Conservation (phyloP, 2,888 invertebrate species). For the Parascotia fuliginaria region DNA sequence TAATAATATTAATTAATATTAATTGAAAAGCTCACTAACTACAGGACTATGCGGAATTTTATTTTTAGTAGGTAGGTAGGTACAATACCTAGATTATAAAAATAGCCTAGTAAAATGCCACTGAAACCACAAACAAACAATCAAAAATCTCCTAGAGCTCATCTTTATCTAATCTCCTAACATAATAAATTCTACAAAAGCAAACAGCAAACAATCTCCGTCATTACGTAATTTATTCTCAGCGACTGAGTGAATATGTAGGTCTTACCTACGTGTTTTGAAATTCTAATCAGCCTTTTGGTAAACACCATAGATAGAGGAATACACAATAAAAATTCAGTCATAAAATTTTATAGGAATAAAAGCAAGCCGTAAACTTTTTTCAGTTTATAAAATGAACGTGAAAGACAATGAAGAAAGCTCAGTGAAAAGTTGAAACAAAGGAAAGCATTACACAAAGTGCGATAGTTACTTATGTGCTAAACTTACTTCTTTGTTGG, state of each 20-base stretch:
- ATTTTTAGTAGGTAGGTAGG: too few species aligned
- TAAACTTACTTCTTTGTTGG: slow-evolving; percentile 24
- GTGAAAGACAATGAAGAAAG: background rate
- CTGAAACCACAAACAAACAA: background rate
- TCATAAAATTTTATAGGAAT: too few species aligned
- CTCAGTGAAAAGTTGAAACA: background rate
- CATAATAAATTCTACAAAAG: slow-evolving; percentile 37
- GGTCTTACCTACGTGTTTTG: slow-evolving; percentile 63
- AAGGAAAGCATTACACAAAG: slow-evolving; percentile 6
- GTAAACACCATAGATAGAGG: slow-evolving; percentile 38
- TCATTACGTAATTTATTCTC: slow-evolving; percentile 57
- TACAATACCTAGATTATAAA: too few species aligned
- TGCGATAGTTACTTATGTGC: background rate
- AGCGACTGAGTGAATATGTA: slow-evolving; percentile 63
- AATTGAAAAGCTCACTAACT: too few species aligned
- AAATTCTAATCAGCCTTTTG: slow-evolving; percentile 56
- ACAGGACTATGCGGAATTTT: too few species aligned
- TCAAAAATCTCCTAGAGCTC: slow-evolving; percentile 9
- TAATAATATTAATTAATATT: too few species aligned
- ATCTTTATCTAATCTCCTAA: slow-evolving; percentile 15
- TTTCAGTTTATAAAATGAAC: background rate
- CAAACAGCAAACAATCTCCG: slow-evolving; percentile 38
- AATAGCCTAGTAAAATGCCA: too few species aligned
- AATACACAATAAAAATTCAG: background rate
- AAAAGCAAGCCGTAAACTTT: background rate